Evolutionary conservation across 2,797 vertebrate species (phyloP), one percentile per base, ranked within the genome.

Genomic region (Myiotriccus ornatus): DNA sequence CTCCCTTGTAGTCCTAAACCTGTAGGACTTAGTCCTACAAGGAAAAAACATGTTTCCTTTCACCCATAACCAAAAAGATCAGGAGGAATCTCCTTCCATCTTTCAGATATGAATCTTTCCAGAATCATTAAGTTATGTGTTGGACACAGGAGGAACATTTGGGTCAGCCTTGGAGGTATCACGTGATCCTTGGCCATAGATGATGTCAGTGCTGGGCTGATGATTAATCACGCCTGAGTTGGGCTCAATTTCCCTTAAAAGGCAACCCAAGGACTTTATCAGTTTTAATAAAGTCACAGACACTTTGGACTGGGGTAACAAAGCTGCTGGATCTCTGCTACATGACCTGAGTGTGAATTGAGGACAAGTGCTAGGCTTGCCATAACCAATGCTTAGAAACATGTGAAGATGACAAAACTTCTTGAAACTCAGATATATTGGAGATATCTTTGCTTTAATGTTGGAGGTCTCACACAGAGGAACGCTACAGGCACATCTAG

Each of bases 241-340:
- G n/a, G 28, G 35, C 47, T 94, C 63, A 67, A 32, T 84, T 88
- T 86, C 70, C 63, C 77, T 71, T 88, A 82, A 91, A 91, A 88
- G 63, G 44, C 70, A 83, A 93, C 20, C 16, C 74, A 90, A 75
- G 71, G 78, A 44, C 84, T 86, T 86, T 70, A 79, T 93, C 62
- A 59, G 43, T 75, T 95, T 79, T 84, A 79, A 95, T 59, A 95
- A 86, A 0, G 2, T 69, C 6, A 7, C 56, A 91, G 88, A 74
- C 44, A 67, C 62, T 82, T 69, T 4, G 6, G 63, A 70, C 24
- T 46, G 59, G 74, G 62, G 24, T 25, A 70, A 87, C 59, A 87
- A 80, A 94, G 75, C 49, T 47, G 21, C 55, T 34, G 19, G 37
- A 37, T 57, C 57, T 69, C 70, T 76, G 39, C 30, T 37, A 20